These are phyloP conservation scores for Rachycentron canadum DNA, from an alignment of 2,797 vertebrate species.

Conservation along the genomic window DNA sequence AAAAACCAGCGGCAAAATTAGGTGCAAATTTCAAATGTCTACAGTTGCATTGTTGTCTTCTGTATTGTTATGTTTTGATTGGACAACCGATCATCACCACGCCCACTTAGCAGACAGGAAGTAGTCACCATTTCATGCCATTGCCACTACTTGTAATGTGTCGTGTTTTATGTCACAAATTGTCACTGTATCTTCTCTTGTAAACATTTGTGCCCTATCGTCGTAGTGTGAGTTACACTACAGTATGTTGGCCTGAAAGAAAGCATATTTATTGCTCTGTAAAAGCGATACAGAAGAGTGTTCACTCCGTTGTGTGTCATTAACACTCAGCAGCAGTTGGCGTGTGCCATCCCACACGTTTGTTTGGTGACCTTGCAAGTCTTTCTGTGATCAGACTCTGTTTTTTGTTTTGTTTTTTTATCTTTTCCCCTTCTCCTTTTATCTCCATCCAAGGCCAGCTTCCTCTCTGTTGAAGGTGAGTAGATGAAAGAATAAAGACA, in stretches of 20 bases:
- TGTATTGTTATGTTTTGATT: too few species aligned
- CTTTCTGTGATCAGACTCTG: constrained; percentile 45
- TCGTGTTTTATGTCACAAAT: too few species aligned
- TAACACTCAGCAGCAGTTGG: constrained; percentile 19
- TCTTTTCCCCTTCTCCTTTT: constrained; percentile 43
- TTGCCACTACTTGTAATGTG: background rate
- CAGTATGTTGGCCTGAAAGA: background rate
- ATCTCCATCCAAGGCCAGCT: constrained; percentile 64
- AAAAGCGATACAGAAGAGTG: constrained; percentile 7
- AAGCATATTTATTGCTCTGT: background rate
- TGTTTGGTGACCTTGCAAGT: constrained; percentile 64
- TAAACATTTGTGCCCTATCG: background rate
- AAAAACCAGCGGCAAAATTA: too few species aligned
- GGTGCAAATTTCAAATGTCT: too few species aligned
- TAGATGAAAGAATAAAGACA: constrained; percentile 56
- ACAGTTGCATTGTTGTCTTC: too few species aligned
- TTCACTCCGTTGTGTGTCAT: constrained; percentile 31
- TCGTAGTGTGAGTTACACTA: background rate
- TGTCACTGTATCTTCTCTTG: background rate
- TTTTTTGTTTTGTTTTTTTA: constrained; percentile 13
- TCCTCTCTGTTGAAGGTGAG: constrained; percentile 51
- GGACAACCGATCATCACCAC: too few species aligned
- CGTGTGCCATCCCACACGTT: constrained; percentile 43
- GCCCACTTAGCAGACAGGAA: background rate
- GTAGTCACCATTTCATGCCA: background rate